These are phyloP conservation scores for Archivesica marissinica DNA, from an alignment of 1,140 invertebrate species.

Conservation along the genomic window DNA sequence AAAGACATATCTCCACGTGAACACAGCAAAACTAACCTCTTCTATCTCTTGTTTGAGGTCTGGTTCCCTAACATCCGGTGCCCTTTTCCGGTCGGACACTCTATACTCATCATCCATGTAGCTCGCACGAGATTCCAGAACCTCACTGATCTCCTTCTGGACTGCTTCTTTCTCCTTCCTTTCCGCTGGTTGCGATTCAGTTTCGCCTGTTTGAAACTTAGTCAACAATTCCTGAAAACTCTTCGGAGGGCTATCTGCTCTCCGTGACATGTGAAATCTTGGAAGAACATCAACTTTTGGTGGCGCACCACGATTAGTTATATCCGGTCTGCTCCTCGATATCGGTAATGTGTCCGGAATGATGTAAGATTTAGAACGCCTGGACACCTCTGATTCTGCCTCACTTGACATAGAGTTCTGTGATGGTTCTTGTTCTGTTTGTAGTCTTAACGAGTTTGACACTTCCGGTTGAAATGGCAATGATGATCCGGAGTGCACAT, in stretches of 20 bases:
- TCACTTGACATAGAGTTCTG: slow-evolving; percentile 13
- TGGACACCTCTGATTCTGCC: background rate
- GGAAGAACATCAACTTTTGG: slow-evolving; percentile 53
- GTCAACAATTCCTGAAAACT: slow-evolving; percentile 57
- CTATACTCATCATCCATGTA: slow-evolving; percentile 49
- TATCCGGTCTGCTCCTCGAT: slow-evolving; percentile 43
- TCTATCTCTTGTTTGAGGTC: slow-evolving; percentile 31
- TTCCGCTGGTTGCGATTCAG: slow-evolving; percentile 15
- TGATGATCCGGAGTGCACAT: background rate
- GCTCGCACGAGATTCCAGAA: slow-evolving; percentile 29
- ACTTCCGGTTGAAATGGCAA: slow-evolving; percentile 13
- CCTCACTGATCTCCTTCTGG: slow-evolving; percentile 38
- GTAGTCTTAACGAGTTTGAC: slow-evolving; percentile 4
- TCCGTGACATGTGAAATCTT: slow-evolving; percentile 24
- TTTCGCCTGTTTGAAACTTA: slow-evolving; percentile 59
- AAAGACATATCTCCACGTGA: no score
- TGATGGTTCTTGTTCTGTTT: background rate
- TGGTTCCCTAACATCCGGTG: background rate
- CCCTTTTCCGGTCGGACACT: slow-evolving; percentile 1
- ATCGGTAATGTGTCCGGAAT: slow-evolving; percentile 53
- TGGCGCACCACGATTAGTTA: background rate
- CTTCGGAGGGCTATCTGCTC: slow-evolving; percentile 40
- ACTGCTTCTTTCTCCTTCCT: slow-evolving; percentile 39
- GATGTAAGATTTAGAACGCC: slow-evolving; percentile 15
- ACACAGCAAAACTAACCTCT: slow-evolving; percentile 17